Evolutionary conservation across 2,797 vertebrate genomes (phyloP), one percentile per base, ranked within the genome.

Genomic region (Ataeniobius toweri): DNA sequence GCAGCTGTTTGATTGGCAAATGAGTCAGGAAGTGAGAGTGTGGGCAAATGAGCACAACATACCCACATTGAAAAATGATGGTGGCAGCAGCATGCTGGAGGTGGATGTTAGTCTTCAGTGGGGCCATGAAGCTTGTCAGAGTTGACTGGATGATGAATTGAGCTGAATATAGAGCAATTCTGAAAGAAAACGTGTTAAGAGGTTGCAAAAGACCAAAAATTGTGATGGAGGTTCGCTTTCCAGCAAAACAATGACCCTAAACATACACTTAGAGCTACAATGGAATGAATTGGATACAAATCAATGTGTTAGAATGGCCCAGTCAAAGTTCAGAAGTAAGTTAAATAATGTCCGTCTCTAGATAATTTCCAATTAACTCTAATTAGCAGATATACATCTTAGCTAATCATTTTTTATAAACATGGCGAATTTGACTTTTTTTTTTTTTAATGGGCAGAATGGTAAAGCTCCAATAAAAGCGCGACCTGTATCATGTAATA

Each of bases 1-100:
- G 90, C 89, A 87, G 86, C 78, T 89, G 83, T 88, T 86, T 89
- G 90, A 90, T 89, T 91, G 86, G 86, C 77, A 24, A 56, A 24
- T 24, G 22, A n/a, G 12, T 63, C 13, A 51, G 5, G 12, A 3
- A 18, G 3, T 51, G 50, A 14, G 13, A 51, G 50, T 51, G 16
- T 14, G 16, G 50, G 12, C 3, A 24, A 56, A 24, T 24, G 22
- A n/a, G 12, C 56, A 58, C 8, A 58, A 3, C 39, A 44, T 41
- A 8, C 12, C 2, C 10, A 44, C 41, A n/a, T 1, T 68, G 10
- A 68, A n/a, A 24, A 22, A 46, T 39, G 13, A 20, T 14, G 65
- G 24, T 8, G 41, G 41, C 24, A 46, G 41, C 24, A 69, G 67
- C 24, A n/a, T 69, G 67, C 41, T 26, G 67, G 8, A 41, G 41